Evolutionary conservation across 2,113 vertebrate genomes (phyloP), one percentile per base, ranked within the genome.

Genomic region (Siphamia tubifer): DNA sequence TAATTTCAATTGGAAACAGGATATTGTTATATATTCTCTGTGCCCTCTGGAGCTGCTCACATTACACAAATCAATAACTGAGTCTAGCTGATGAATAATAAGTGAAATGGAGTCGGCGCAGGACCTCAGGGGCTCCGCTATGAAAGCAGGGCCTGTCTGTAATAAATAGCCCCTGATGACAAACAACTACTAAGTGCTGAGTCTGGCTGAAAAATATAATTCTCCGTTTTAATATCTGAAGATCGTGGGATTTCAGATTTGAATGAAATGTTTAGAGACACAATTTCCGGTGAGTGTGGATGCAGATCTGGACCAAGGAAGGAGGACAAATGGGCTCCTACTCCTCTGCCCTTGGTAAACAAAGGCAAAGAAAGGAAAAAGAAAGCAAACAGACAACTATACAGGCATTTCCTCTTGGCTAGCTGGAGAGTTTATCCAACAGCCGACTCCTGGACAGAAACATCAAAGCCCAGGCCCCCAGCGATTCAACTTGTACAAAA

Each of bases 351-450:
- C 31, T 83, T 32, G 2, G 47, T 74, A 77, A 85, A 89, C 70
- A 82, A 67, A 30, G 27, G 56, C 55, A 30, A 27, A 64, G 24
- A 68, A 56, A 48, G 69, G 72, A 45, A 48, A 69, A 79, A 70
- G 68, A 86, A 69, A 76, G 63, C 60, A 81, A 84, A 86, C 64
- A 79, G 52, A 79, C 71, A 67, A 79, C 60, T 44, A 71, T 38
- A 49, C 47, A 78, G 71, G 56, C 61, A 84, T 81, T 75, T 88
- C 82, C 70, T 81, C 38, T 61, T 47, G 21, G 54, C 4, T 40
- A 47, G 52, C 39, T 8, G 1, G 15, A 16, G 21, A 54, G 62
- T 71, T 67, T 61, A 63, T 68, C 60, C 16, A 52, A 30, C 31
- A 16, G 45, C 54, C 35, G 67, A 62, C 65, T 61, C 71, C 54